Base-by-base conservation (phyloP, 2,113 vertebrate species). In the Cisticola juncidis region DNA sequence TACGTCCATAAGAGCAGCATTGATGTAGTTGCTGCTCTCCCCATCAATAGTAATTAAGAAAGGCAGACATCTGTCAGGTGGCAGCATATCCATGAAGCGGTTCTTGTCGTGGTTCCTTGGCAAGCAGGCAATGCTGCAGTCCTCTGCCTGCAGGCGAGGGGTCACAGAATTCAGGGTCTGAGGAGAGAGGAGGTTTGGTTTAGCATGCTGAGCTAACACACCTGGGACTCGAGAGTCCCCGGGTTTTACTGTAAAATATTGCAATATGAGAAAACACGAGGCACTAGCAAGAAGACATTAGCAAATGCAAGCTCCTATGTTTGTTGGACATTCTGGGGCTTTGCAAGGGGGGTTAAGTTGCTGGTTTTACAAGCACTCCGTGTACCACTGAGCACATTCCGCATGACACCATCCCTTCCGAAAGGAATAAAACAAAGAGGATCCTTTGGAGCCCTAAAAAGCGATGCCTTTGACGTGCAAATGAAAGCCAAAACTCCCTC, bases 61-160 rank as follows among this genome's bases (percentile, higher is more conserved):
- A 94, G 99, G 99, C 94, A 99, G 98, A 98, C 99, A 99, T 98
- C 99, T 98, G 96, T 99, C 99, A 79, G 99, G 99, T 94, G 99
- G 99, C 93, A 99, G 98, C 97, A 99, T 99, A 97, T 99, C 99
- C 99, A 99, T 99, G 97, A 99, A 99, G 94, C 99, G 99, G 96
- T 99, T 99, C 98, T 99, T 99, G 97, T 99, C 99, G 16, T 99
- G 99, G 97, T 99, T 99, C 97, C 99, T 99, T 97, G 99, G 99
- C 97, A 99, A 98, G 97, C 99, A 98, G 15, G 99, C 99, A 29
- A 99, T 99, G 97, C 99, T 99, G 98, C 99, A 99, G 97, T 99
- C 99, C 97, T 99, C 99, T 0, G 99, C 98, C 97, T 99, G 99
- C 83, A 99, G 98, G 96, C 99, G 99, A 76, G 99, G 99, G 80